These are phyloP conservation scores for Odontocolon sp. DNA, from an alignment of 2,888 invertebrate genomes.

Conservation along the genomic window DNA sequence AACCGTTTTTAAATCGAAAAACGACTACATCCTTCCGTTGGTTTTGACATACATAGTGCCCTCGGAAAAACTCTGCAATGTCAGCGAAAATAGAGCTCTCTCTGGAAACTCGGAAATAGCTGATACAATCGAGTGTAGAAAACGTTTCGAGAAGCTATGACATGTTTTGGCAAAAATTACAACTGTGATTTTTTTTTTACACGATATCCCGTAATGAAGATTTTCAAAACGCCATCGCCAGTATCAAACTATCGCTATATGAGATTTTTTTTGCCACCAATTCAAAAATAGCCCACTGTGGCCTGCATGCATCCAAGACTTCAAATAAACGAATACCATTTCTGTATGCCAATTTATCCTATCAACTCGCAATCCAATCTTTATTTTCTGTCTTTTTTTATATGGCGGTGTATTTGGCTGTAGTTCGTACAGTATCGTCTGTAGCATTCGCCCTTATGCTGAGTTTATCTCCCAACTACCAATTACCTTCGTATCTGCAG, in stretches of 20 bases:
- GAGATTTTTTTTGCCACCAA: not conserved
- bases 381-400: not conserved
- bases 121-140: not conserved
- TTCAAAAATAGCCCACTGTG: not conserved
- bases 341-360: slow-evolving; percentile 19
- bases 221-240: not conserved
- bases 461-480: slow-evolving; percentile 7
- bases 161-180: not conserved
- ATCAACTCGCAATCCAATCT: slow-evolving; percentile 2
- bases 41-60: not conserved
- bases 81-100: not conserved
- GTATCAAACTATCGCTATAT: not conserved
- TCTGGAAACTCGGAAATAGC: not conserved
- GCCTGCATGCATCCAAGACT: not conserved
- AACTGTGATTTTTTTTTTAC: not conserved
- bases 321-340: not conserved
- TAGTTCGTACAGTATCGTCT: slow-evolving; percentile 1
- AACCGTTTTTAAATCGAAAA: slow-evolving; percentile 2
- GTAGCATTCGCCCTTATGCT: not conserved
- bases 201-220: not conserved
- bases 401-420: not conserved
- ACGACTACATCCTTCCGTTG: not conserved
- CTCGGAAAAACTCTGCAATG: not conserved
- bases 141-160: not conserved
- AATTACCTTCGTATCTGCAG: slow-evolving; percentile 37